A percentile compares a stretch with the other conserved stretches of the same genome.
Conservation (phyloP, 2,113 vertebrate species). For the Silurus glanis region DNA sequence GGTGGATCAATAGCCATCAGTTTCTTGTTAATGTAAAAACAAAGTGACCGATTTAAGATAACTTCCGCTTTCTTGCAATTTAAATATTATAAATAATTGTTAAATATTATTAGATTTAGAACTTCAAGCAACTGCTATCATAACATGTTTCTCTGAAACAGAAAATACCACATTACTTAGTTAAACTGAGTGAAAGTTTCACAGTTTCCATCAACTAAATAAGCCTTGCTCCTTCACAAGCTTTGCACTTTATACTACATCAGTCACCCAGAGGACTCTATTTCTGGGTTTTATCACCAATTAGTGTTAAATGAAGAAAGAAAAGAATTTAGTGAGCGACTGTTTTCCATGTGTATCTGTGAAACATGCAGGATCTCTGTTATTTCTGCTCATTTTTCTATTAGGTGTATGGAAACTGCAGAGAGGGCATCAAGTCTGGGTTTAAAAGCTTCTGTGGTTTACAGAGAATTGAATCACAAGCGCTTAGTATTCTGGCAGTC, state of each 20-base stretch:
- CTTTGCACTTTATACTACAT: conserved; percentile 1
- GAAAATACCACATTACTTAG: not conserved
- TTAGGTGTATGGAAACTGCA: conserved; percentile 28
- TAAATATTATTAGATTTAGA: not conserved
- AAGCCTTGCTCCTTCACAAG: not conserved
- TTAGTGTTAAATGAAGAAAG: conserved; percentile 13
- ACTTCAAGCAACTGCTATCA: not conserved
- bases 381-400: not conserved
- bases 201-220: not conserved
- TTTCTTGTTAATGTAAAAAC: conserved; percentile 33
- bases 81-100: not conserved
- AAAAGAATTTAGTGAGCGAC: conserved; percentile 13
- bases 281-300: conserved; percentile 32
- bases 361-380: not conserved
- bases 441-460: conserved; percentile 21
- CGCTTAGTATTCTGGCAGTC: conserved; percentile 52
- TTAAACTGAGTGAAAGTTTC: conserved; percentile 16
- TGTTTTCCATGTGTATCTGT: conserved; percentile 16
- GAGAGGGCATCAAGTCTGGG: not conserved
- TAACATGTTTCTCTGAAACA: not conserved
- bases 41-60: conserved; percentile 6
- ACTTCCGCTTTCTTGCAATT: conserved; percentile 28
- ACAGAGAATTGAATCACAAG: conserved; percentile 38
- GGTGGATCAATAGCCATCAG: not conserved
- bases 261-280: conserved; percentile 17